Evolutionary conservation across 2,113 vertebrate species (phyloP), one percentile per base, ranked within the genome.

Genomic region (Ceyx cyanopectus): DNA sequence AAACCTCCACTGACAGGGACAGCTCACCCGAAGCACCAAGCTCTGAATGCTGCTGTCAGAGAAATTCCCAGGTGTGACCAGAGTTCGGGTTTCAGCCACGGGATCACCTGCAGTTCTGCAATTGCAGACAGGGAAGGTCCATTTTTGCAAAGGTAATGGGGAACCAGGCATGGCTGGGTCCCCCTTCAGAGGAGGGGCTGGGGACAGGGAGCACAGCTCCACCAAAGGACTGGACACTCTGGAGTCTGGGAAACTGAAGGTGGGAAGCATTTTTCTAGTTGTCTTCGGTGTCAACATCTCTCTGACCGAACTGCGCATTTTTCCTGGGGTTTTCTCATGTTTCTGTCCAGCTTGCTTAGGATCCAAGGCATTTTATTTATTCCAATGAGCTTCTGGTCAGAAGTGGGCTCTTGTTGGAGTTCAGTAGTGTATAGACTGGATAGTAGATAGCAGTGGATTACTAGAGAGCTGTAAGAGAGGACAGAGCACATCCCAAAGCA

Each of bases 151-250:
- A 78, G n/a, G 53, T 70, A 54, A 18, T 9, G 10, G 14, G 48
- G 57, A 87, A 48, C 29, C 30, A 54, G 20, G 10, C 6, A 50
- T 8, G 41, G 53, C 22, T 86, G 65, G 10, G 37, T 74, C 24
- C 18, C 65, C 41, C 65, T 79, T 32, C 54, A 56, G 37, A 50
- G 57, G 16, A 54, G 4, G 4, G 6, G 16, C 29, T 62, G 26
- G 30, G 16, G 16, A 45, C 3, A 29, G 15, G 30, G 50, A 57
- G 10, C 21, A 16, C 0, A 0, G n/a, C 7, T 14, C 40, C 4
- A 2, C 30, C 45, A 68, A 51, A 70, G 30, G 32, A 30, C 84
- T 75, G 57, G 20, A 32, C 21, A 8, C 20, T 34, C 48, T n/a
- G 2, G 1, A 84, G 5, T 43, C 50, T 61, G 20, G 58, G 73